Base-by-base conservation (phyloP, 2,888 invertebrate genomes). In the Cerastis leucographa region DNA sequence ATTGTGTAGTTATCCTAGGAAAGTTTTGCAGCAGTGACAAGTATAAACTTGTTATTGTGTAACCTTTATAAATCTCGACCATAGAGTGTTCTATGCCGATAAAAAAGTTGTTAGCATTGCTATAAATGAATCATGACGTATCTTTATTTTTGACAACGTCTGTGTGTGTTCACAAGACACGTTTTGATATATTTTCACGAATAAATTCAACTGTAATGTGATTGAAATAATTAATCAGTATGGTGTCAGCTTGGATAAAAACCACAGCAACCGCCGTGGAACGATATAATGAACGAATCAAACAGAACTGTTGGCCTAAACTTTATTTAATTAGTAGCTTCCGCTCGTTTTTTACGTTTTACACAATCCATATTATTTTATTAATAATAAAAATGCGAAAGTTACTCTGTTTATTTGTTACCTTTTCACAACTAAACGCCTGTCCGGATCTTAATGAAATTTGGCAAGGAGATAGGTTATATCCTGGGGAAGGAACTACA, bases 221-320 rank as follows among this genome's bases (percentile, higher is more conserved):
- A 65, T 42, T 77, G 17, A 29, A 29, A n/a, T 77, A 35, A 77
- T 76, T 40, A 68, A 69, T 79, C 42, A 51, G 44, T 35, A 44
- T 40, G 29, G 22, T 69, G 62, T 56, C 81, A 42, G 46, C 19
- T 79, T 51, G 19, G 51, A 35, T 68, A 51, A 71, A 51, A 22
- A 61, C 25, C 25, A 25, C 12, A 25, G 25, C n/a, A 51, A 79
- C 61, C 35, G 71, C 61, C 35, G 11, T 25, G 42, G 61, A 61
- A 71, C 71, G 9, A 54, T n/a, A n/a, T 54, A 54, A 11, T 54
- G 54, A 54, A n/a, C 54, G 54, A n/a, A n/a, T n/a, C 11, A 12
- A 54, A 54, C n/a, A 54, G 54, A 54, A 54, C 51, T 51, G n/a
- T 51, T 19, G 51, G 9, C 51, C 51, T 9, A n/a, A 54, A 54